phyloP scores from a whole-genome alignment of 2,888 invertebrate genomes.

The Liodrosophila aerea region DNA sequence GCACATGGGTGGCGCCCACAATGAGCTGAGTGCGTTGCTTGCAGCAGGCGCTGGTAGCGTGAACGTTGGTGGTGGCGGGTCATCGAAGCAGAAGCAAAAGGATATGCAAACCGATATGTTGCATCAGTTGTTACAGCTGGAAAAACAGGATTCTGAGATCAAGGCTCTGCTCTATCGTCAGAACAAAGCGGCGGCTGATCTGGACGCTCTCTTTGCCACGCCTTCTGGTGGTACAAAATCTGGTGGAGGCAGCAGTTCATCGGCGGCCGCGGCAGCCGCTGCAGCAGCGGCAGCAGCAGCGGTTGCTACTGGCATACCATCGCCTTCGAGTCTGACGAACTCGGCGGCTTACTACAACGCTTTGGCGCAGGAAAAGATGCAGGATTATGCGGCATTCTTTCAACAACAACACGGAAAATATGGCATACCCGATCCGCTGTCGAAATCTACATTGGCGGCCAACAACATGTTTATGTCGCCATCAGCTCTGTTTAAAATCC shows the following conservation, averaged over 20 bases:
- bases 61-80: constrained; percentile 35
- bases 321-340: constrained; percentile 72
- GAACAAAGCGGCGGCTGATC: constrained; percentile 80
- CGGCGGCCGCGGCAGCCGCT: constrained; percentile 54
- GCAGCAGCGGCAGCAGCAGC: constrained; percentile 44
- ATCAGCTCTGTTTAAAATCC: constrained; percentile 87
- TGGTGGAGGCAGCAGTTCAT: constrained; percentile 8
- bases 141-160: constrained; percentile 80
- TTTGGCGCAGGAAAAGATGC: constrained; percentile 83
- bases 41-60: constrained; percentile 68
- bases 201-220: constrained; percentile 80
- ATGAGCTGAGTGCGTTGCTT: constrained; percentile 78
- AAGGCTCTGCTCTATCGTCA: constrained; percentile 81
- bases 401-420: constrained; percentile 82
- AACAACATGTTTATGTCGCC: constrained; percentile 91
- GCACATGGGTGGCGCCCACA: constrained; percentile 70
- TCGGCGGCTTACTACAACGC: constrained; percentile 81
- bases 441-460: constrained; percentile 88
- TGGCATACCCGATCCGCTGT: constrained; percentile 88
- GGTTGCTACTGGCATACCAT: constrained; percentile 43
- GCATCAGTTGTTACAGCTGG: constrained; percentile 80
- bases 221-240: constrained; percentile 60
- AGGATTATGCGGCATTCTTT: constrained; percentile 83
- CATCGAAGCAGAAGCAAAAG: constrained; percentile 62
- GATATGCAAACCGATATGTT: constrained; percentile 80